Evolutionary conservation across 2,888 invertebrate genomes (phyloP).

Genomic region (Lepidonotus clava): DNA sequence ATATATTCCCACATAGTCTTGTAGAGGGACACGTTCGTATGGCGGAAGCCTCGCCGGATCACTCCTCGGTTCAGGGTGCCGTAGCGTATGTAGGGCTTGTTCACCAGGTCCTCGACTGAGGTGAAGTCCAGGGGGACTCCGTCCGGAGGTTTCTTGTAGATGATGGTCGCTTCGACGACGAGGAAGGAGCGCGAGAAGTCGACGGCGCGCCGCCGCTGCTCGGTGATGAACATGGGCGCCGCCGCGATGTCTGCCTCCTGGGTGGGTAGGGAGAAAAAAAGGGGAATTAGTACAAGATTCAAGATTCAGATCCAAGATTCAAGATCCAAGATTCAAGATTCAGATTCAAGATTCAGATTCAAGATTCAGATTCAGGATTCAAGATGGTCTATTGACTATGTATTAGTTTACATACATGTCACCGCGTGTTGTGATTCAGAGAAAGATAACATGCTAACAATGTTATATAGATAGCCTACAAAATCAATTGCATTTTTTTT

Average conservation of each 20-base stretch:
- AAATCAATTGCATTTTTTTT: too few species aligned
- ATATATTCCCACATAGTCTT: constrained; percentile 60
- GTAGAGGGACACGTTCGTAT: constrained; percentile 60
- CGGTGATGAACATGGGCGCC: constrained; percentile 63
- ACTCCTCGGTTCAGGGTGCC: constrained; percentile 63
- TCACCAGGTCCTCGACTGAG: constrained; percentile 57
- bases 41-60: constrained; percentile 60
- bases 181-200: constrained; percentile 64
- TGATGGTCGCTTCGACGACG: constrained; percentile 61
- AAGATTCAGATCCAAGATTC: too few species aligned
- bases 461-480: too few species aligned
- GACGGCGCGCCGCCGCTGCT: constrained; percentile 59
- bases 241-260: constrained; percentile 65
- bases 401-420: too few species aligned
- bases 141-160: constrained; percentile 57
- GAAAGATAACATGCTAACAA: too few species aligned
- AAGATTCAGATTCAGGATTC: too few species aligned
- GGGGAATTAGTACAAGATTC: too few species aligned
- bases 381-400: too few species aligned
- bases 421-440: too few species aligned
- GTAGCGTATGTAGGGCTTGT: constrained; percentile 57
- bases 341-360: too few species aligned
- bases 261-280: too few species aligned
- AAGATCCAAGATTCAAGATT: too few species aligned
- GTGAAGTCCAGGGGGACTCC: constrained; percentile 24